These are phyloP conservation scores for Stegana nigrithorax DNA, from an alignment of 2,888 invertebrate species.

Conservation along the genomic window DNA sequence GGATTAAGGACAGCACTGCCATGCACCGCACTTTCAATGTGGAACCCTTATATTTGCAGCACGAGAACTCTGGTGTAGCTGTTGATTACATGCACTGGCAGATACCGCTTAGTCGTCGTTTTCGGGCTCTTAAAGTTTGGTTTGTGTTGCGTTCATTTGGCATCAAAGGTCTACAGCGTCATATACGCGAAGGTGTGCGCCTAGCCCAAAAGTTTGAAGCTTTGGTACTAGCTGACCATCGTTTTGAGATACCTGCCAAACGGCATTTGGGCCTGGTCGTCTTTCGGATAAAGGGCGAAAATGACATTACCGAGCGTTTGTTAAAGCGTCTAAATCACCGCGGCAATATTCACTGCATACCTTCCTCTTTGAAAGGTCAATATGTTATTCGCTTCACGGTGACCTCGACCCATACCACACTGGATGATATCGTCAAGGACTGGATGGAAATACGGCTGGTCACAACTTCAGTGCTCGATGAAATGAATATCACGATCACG, in stretches of 20 bases:
- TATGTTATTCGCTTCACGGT: conserved; percentile 93
- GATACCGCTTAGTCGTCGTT: conserved; percentile 92
- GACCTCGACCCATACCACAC: conserved; percentile 87
- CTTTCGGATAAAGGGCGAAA: conserved; percentile 87
- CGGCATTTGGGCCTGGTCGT: conserved; percentile 90
- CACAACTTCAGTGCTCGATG: conserved; percentile 77
- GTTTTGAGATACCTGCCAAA: conserved; percentile 91
- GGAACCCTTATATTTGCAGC: conserved; percentile 95
- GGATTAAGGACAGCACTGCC: conserved; percentile 93
- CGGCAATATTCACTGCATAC: conserved; percentile 93
- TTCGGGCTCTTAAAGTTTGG: conserved; percentile 94
- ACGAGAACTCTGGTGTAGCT: conserved; percentile 97
- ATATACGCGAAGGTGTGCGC: conserved; percentile 91
- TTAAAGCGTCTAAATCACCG: conserved; percentile 88
- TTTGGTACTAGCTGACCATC: conserved; percentile 81
- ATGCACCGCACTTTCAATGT: conserved; percentile 98
- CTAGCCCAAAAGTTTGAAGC: conserved; percentile 92
- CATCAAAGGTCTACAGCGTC: conserved; percentile 89
- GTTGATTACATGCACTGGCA: conserved; percentile 99
- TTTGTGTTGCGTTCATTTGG: conserved; percentile 96
- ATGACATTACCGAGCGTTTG: conserved; percentile 87
- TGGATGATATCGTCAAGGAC: conserved; percentile 82
- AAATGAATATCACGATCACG: conserved; percentile 71
- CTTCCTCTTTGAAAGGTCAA: conserved; percentile 89
- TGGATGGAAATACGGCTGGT: conserved; percentile 87